Conservation (phyloP, 2,113 vertebrate species). For the Neofelis nebulosa region DNA sequence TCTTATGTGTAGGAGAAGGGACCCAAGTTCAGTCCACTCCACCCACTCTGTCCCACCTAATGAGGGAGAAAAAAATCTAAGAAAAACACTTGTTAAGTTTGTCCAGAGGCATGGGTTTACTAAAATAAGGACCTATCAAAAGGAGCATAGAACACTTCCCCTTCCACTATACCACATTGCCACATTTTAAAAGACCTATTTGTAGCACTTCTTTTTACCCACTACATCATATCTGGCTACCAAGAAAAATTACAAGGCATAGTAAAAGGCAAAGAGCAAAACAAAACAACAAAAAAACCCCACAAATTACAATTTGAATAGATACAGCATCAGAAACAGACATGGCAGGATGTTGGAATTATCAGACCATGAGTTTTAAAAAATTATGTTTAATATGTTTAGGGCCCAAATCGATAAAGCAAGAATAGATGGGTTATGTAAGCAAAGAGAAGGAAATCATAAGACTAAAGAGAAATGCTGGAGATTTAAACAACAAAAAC, state of each 20-base stretch:
- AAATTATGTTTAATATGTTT: neutral
- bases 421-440: neutral
- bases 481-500: neutral
- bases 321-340: neutral
- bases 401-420: neutral
- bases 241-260: neutral
- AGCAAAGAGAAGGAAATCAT: neutral
- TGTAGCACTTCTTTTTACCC: neutral
- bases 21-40: neutral
- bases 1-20: neutral
- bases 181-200: neutral
- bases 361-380: neutral
- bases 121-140: neutral
- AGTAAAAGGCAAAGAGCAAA: neutral
- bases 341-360: neutral
- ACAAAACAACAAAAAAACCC: too few species aligned
- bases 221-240: neutral
- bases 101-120: neutral
- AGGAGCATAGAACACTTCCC: neutral
- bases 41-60: neutral
- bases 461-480: neutral
- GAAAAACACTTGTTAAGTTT: neutral
- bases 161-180: neutral
- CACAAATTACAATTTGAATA: neutral
- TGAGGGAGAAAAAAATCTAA: neutral